A percentile compares a stretch with the other conserved stretches of the same genome.
These are phyloP conservation scores for Pseudococcus jackbeardsleyi DNA, from an alignment of 2,888 invertebrate genomes.

Conservation along the genomic window DNA sequence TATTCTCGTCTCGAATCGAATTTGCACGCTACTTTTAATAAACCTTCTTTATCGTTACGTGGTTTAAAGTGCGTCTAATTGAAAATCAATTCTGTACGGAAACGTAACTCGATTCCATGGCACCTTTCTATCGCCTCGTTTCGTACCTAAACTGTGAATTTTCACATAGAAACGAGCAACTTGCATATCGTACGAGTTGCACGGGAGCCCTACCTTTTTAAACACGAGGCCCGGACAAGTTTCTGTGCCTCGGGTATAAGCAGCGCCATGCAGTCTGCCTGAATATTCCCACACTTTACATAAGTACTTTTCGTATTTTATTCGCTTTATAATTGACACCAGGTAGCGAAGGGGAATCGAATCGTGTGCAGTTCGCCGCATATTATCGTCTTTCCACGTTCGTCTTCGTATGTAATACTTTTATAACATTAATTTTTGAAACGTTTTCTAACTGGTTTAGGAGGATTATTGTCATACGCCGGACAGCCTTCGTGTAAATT, in stretches of 20 bases:
- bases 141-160: conserved; percentile 46
- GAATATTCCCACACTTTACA: conserved; percentile 60
- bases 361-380: conserved; percentile 18
- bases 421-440: conserved; percentile 46
- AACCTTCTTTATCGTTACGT: background rate
- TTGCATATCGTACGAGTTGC: conserved; percentile 44
- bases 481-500: background rate
- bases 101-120: background rate
- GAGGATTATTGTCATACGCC: conserved; percentile 33
- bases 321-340: conserved; percentile 52
- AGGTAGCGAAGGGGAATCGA: conserved; percentile 33
- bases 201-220: conserved; percentile 37
- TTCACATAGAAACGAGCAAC: conserved; percentile 37
- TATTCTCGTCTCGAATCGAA: background rate
- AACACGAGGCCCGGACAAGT: conserved; percentile 52
- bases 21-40: background rate
- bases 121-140: conserved; percentile 2
- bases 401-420: background rate
- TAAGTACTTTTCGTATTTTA: conserved; percentile 55
- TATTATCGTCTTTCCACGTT: background rate
- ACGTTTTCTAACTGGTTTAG: conserved; percentile 47
- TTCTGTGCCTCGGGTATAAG: conserved; percentile 52
- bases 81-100: conserved; percentile 9
- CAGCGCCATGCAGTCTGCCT: conserved; percentile 60
- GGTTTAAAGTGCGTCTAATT: background rate